Base-by-base conservation (phyloP, 2,797 vertebrate genomes). In the Nannoperca australis region DNA sequence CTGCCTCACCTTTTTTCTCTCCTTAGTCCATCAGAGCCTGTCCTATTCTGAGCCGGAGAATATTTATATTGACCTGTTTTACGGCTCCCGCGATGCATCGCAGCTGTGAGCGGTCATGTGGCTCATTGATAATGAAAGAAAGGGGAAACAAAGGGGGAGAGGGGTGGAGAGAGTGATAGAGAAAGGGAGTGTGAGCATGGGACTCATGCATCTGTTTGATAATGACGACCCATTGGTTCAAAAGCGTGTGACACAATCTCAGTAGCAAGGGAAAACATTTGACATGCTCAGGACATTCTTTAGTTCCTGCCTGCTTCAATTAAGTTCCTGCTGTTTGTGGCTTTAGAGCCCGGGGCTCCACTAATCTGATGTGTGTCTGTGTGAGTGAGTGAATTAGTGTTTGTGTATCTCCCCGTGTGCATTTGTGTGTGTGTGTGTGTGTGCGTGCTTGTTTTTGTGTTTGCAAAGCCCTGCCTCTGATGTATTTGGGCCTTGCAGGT, bases 241-340 rank as follows among this genome's bases (percentile, higher is more conserved):
- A 84, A 85, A 83, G 88, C 87, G 70, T 77, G 86, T 78, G 87
- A 81, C 65, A 61, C 81, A 68, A 61, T 78, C 83, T 90, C 82
- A 66, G 82, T 66, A 81, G 78, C 34, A 30, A 83, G 59, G 72
- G 84, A 63, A 71, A 82, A 82, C 77, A 81, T 89, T 90, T 85
- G 82, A 91, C 84, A 87, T 75, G 55, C 89, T 85, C 84, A 76
- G 84, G 86, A 88, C 70, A 84, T 84, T 64, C 87, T 91, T 86
- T 88, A 82, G 73, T 89, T 85, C 90, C 92, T 89, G 92, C 90
- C 88, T 92, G 89, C 90, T 91, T 90, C 93, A 93, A 95, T 95
- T 95, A 95, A 85, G 78, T 88, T 81, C 95, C 91, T 85, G 93
- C 94, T 95, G 94, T 86, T 89, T 86, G 92, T 93, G 88, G 86